These are phyloP conservation scores for Nymphicus hollandicus DNA, from an alignment of 2,113 vertebrate genomes.

Conservation along the genomic window DNA sequence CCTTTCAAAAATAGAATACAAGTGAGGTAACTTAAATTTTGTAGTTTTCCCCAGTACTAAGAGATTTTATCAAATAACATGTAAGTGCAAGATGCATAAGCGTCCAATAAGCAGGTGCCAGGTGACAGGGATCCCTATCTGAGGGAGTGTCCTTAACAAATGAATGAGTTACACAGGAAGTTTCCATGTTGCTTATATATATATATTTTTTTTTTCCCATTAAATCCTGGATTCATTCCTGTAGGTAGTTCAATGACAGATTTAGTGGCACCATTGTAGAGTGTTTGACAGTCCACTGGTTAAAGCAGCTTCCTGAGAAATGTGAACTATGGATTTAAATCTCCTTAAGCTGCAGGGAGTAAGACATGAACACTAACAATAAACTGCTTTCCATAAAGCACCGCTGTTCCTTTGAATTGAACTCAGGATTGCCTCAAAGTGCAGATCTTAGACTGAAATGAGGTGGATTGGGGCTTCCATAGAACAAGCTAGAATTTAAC, in stretches of 20 bases:
- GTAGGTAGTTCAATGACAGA: background rate
- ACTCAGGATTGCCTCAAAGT: background rate
- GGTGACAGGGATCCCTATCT: background rate
- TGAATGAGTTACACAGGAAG: background rate
- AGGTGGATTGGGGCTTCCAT: background rate
- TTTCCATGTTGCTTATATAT: background rate
- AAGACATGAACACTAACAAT: background rate
- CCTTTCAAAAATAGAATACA: background rate
- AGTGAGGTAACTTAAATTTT: background rate
- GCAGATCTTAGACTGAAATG: background rate
- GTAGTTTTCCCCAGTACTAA: background rate
- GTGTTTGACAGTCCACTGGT: background rate
- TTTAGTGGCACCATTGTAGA: background rate
- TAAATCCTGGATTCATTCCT: background rate
- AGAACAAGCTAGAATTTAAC: background rate
- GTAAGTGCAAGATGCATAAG: background rate
- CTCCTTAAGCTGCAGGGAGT: background rate
- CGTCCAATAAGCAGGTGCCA: background rate
- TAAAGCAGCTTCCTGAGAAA: background rate
- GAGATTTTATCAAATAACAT: background rate
- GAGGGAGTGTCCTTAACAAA: background rate
- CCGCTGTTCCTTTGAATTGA: background rate
- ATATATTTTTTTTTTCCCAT: background rate
- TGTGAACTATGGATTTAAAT: background rate
- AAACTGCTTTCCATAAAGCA: background rate